Conservation (phyloP, 2,888 invertebrate species). For the Limnephilus lunatus region DNA sequence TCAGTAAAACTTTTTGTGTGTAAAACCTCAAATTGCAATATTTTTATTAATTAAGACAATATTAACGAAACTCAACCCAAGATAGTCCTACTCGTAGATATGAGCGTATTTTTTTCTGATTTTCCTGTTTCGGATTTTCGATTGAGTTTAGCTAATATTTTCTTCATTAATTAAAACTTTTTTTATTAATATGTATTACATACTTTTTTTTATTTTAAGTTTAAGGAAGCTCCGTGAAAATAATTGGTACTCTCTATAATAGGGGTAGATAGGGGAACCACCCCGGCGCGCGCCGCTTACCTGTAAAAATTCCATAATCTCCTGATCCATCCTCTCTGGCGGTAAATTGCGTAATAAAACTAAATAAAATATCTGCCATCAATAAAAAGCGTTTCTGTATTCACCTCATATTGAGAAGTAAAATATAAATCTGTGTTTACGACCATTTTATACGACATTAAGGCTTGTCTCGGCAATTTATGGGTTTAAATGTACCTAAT, state of each 20-base stretch:
- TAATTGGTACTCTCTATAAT: background rate
- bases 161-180: too few relatives aligned
- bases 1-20: too few relatives aligned
- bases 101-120: too few relatives aligned
- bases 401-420: constrained; percentile 16
- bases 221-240: background rate
- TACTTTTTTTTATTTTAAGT: background rate
- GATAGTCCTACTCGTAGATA: too few relatives aligned
- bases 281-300: background rate
- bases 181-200: too few relatives aligned
- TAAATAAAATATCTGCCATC: constrained; percentile 27
- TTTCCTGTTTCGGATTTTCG: too few relatives aligned
- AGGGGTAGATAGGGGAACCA: background rate
- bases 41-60: too few relatives aligned
- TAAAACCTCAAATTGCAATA: too few relatives aligned
- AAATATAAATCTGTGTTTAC: constrained; percentile 29
- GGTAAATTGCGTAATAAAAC: constrained; percentile 26
- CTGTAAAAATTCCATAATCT: background rate
- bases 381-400: constrained; percentile 30
- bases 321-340: constrained; percentile 7
- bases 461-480: constrained; percentile 8
- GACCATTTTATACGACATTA: constrained; percentile 42
- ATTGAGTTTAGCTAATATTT: too few relatives aligned
- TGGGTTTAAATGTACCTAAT: constrained; percentile 1
- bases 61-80: too few relatives aligned